Conservation (phyloP, 2,113 vertebrate species). For the Hemiprocne comata region DNA sequence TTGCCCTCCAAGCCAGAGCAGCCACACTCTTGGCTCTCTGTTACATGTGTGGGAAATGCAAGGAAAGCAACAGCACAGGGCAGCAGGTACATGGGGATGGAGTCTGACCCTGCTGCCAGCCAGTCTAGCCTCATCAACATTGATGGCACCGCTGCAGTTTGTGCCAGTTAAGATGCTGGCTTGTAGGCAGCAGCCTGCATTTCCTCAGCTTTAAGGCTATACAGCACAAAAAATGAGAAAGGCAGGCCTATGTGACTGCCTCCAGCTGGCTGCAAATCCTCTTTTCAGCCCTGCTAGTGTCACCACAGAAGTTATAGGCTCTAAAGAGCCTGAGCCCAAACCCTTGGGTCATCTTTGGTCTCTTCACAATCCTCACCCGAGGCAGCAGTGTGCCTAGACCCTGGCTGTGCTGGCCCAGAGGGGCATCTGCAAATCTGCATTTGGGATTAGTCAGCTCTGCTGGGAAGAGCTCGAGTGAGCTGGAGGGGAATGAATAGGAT, state of each 20-base stretch:
- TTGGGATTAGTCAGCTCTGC: background rate
- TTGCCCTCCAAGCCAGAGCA: background rate
- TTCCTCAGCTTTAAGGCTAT: background rate
- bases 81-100: background rate
- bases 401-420: accelerated
- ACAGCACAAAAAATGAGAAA: background rate
- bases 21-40: background rate
- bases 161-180: background rate
- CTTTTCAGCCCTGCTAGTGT: background rate
- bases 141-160: background rate
- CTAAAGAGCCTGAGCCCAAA: background rate
- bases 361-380: background rate
- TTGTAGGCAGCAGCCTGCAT: background rate
- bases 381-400: accelerated
- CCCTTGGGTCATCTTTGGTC: background rate
- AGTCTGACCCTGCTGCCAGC: background rate
- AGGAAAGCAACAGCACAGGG: background rate
- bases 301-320: background rate
- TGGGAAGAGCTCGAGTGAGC: background rate
- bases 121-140: accelerated
- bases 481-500: background rate
- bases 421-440: accelerated
- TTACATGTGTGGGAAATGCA: background rate
- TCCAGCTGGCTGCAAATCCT: background rate
- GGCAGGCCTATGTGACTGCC: background rate